Evolutionary conservation across 2,888 invertebrate genomes (phyloP).

Genomic region (Lasioglossum malachurum): DNA sequence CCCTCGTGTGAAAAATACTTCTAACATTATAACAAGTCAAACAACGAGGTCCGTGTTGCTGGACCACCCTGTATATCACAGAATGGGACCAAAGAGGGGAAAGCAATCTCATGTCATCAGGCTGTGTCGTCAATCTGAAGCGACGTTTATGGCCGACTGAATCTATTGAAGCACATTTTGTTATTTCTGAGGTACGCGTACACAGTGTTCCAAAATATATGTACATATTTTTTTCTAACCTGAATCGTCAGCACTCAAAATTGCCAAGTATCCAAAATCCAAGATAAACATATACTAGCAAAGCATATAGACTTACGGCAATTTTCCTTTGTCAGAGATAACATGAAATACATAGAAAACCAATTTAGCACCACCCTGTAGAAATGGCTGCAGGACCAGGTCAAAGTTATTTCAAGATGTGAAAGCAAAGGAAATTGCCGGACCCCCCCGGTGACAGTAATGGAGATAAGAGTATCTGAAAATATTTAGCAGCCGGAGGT

Average conservation of each 20-base stretch:
- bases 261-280: neutral
- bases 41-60: neutral
- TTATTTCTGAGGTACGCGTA: neutral
- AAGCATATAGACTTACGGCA: neutral
- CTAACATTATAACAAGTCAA: neutral
- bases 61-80: neutral
- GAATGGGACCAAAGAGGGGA: neutral
- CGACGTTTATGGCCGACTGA: neutral
- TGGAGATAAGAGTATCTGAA: neutral
- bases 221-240: neutral
- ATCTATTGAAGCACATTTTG: constrained; percentile 3
- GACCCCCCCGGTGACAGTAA: neutral
- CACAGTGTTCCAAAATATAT: neutral
- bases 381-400: neutral
- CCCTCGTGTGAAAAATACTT: neutral
- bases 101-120: neutral
- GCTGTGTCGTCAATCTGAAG: neutral
- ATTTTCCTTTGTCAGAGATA: neutral
- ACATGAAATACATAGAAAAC: neutral
- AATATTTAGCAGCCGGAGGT: neutral
- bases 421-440: neutral
- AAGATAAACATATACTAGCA: neutral
- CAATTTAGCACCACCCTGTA: neutral
- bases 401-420: neutral
- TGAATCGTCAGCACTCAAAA: neutral